Base-by-base conservation (phyloP, 2,888 invertebrate species). In the Apotomis betuletana region DNA sequence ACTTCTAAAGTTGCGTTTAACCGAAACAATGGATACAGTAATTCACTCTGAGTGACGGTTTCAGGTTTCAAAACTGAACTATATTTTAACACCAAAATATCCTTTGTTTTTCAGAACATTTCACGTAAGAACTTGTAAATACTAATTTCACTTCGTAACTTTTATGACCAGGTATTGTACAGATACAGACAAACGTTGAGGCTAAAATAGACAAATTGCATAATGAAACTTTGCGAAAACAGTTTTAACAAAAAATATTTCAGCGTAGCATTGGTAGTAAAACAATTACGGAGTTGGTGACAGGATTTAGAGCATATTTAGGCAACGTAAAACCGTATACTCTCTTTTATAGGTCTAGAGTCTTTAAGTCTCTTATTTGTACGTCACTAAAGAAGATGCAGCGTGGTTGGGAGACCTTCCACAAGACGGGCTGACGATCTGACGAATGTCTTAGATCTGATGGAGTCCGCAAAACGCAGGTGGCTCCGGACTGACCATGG, bases 141-240 rank as follows among this genome's bases (percentile, higher is more conserved):
- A 65, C 55, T 27, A 57, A 57, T 55, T 64, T 64, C 8, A 13
- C 9, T 36, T 46, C 44, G 65, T n/a, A 44, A 62, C 27, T 52
- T 63, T 61, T 13, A 60, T 49, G 41, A 51, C 51, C 8, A 3
- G 15, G 57, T 63, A 58, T 63, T 69, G 58, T 58, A 44, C 62
- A 57, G 58, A 51, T 58, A 44, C 62, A 57, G 58, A 51, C 5
- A 70, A 70, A 54, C 46, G n/a, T 70, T 55, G 38, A 59, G 38
- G 54, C 38, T 38, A 58, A 60, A 54, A 64, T 65, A 65, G 59
- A 36, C 44, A 46, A 65, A 70, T 70, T 70, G 55, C 70, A 61
- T 70, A 70, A 70, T 46, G 44, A n/a, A 9, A 38, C 60, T 70
- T 70, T 67, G 60, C 65, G 54, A 67, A 70, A 67, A 65, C 15